phyloP scores from a whole-genome alignment of 2,888 invertebrate species.

The Protophormia terraenovae region DNA sequence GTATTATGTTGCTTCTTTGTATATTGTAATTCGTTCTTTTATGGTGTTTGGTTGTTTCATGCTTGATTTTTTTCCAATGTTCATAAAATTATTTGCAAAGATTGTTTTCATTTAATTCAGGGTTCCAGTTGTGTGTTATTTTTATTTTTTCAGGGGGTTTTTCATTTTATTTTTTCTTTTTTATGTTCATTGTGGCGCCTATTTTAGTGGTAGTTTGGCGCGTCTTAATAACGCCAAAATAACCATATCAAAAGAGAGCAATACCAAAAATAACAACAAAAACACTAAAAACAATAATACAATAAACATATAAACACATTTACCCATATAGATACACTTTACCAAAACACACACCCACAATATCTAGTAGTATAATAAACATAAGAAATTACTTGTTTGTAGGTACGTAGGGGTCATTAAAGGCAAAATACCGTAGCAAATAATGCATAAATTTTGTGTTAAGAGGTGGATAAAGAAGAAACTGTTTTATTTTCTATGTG shows the following conservation, averaged over 20 bases:
- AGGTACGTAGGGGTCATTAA: constrained; percentile 37
- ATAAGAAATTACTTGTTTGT: constrained; percentile 29
- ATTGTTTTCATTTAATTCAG: constrained; percentile 59
- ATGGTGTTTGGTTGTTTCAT: constrained; percentile 54
- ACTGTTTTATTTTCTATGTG: not conserved
- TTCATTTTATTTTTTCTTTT: constrained; percentile 39
- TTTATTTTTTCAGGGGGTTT: constrained; percentile 18
- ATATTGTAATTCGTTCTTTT: constrained; percentile 10
- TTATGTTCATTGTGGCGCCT: constrained; percentile 64
- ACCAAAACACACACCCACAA: constrained; percentile 22
- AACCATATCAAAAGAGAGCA: constrained; percentile 46
- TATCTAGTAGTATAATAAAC: constrained; percentile 27
- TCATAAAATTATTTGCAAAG: constrained; percentile 46
- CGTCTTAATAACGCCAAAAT: constrained; percentile 67
- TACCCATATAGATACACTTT: constrained; percentile 63
- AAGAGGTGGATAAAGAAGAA: constrained; percentile 14
- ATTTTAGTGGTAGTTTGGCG: constrained; percentile 66
- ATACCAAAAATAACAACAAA: constrained; percentile 18
- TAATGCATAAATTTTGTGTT: constrained; percentile 2
- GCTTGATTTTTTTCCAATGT: constrained; percentile 57
- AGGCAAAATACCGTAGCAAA: constrained; percentile 28
- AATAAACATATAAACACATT: constrained; percentile 70
- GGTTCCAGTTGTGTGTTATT: not conserved
- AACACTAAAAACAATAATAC: constrained; percentile 55
- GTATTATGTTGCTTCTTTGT: not conserved